Base-by-base conservation (phyloP, 1,140 invertebrate genomes). In the Drosophila tristis region DNA sequence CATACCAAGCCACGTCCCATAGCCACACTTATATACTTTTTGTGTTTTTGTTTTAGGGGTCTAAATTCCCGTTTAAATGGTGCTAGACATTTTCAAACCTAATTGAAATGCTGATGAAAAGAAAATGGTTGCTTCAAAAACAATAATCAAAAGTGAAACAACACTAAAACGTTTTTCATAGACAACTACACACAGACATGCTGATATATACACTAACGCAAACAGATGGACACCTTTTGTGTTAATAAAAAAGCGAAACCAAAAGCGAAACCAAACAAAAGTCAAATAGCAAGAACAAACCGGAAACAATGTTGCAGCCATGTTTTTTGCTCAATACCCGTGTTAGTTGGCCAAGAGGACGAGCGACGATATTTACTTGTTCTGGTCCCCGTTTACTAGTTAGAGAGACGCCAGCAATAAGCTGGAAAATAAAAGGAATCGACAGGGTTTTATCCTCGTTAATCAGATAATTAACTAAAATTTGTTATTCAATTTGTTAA, bases 31-130 rank as follows among this genome's bases (percentile, higher is more conserved):
- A 3, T 42, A 9, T 9, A 9, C 1, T 16, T 8, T n/a, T 26
- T 11, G 5, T 39, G 8, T 16, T 16, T 16, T 47, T 16, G 26
- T 47, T 67, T 35, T 45, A 7, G 25, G 15, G 25, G 51, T 43
- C 29, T 31, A 65, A 55, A 57, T 45, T 60, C 25, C 42, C 55
- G 53, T 51, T 67, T 78, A 81, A 81, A 81, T 74, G 74, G 65
- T 45, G 82, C 61, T 67, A 66, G 74, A 44, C 68, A 51, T 66
- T 58, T 61, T 76, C 51, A 62, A 74, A 82, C 66, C 82, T 86
- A 86, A 86, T 86, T 86, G 82, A 86, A 86, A 86, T 87, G 82
- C 82, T 82, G 82, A 87, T 86, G 82, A 86, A 86, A 87, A 72
- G 78, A 78, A 87, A 87, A 82, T 82, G 73, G 56, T 64, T 87